These are phyloP conservation scores for Drosophila kepulauana DNA, from an alignment of 1,140 invertebrate genomes.

Conservation along the genomic window DNA sequence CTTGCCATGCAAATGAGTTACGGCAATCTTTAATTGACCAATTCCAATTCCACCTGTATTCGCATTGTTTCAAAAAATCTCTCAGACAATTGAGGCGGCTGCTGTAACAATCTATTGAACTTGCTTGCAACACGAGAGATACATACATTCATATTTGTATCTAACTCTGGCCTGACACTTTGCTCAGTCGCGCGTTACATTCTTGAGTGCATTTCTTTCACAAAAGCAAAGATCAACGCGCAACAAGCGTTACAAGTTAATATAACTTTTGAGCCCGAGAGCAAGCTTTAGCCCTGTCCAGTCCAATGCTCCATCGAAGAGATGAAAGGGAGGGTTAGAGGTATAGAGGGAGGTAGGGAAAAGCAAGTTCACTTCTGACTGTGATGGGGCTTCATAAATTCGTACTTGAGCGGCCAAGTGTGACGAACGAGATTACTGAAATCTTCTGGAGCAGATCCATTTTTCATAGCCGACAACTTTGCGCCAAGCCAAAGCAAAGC, in stretches of 20 bases:
- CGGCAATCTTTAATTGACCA: conserved; percentile 57
- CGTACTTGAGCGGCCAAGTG: conserved; percentile 84
- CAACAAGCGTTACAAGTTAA: conserved; percentile 71
- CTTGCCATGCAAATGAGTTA: conserved; percentile 57
- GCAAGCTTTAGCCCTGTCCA: conserved; percentile 33
- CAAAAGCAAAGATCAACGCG: conserved; percentile 28
- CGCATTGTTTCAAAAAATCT: conserved; percentile 53
- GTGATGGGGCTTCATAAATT: conserved; percentile 77
- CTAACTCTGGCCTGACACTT: conserved; percentile 54
- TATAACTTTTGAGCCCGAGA: conserved; percentile 54
- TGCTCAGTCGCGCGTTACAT: conserved; percentile 72
- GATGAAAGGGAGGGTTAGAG: neutral
- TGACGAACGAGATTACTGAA: conserved; percentile 85
- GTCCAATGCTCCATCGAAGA: conserved; percentile 30
- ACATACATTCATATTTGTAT: conserved; percentile 16
- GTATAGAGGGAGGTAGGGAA: neutral
- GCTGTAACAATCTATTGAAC: conserved; percentile 64
- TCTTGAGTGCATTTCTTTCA: conserved; percentile 71
- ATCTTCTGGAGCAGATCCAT: conserved; percentile 85
- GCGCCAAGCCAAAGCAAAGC: conserved; percentile 28
- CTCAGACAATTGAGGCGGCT: neutral
- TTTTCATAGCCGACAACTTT: conserved; percentile 80
- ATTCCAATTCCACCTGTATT: conserved; percentile 48
- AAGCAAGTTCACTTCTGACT: conserved; percentile 13
- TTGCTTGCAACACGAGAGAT: conserved; percentile 68